Evolutionary conservation across 2,797 vertebrate genomes (phyloP).

Genomic region (Euphonia xanthogaster): DNA sequence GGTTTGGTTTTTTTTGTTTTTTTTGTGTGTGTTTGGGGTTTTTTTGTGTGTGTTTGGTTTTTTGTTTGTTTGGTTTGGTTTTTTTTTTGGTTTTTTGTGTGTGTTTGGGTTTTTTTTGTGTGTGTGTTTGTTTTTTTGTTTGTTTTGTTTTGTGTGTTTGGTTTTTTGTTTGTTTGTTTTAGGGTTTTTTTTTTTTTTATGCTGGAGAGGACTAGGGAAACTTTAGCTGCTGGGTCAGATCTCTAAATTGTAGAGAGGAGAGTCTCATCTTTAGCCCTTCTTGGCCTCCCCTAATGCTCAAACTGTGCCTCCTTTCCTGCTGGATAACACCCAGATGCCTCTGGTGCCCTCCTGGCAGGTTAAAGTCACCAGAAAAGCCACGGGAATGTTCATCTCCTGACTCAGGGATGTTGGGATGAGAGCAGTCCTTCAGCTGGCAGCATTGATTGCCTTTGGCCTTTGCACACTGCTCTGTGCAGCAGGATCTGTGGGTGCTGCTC

Average conservation of each 20-base stretch:
- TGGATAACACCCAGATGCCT: background rate
- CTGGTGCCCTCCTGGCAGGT: background rate
- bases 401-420: background rate
- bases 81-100: too few species aligned
- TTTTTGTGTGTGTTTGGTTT: too few species aligned
- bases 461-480: background rate
- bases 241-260: background rate
- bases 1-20: too few species aligned
- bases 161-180: too few species aligned
- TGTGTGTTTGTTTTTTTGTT: too few species aligned
- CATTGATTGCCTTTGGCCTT: background rate
- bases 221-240: background rate
- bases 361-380: background rate
- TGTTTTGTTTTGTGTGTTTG: too few species aligned
- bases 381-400: background rate
- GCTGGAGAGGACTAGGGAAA: background rate
- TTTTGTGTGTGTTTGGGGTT: too few species aligned
- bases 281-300: background rate
- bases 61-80: too few species aligned
- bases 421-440: background rate
- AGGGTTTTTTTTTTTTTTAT: background rate
- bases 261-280: background rate
- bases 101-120: too few species aligned
- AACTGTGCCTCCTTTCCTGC: background rate
- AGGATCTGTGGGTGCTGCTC: background rate